Base-by-base conservation (phyloP, 2,113 vertebrate species). In the Psephotus haematonotus region DNA sequence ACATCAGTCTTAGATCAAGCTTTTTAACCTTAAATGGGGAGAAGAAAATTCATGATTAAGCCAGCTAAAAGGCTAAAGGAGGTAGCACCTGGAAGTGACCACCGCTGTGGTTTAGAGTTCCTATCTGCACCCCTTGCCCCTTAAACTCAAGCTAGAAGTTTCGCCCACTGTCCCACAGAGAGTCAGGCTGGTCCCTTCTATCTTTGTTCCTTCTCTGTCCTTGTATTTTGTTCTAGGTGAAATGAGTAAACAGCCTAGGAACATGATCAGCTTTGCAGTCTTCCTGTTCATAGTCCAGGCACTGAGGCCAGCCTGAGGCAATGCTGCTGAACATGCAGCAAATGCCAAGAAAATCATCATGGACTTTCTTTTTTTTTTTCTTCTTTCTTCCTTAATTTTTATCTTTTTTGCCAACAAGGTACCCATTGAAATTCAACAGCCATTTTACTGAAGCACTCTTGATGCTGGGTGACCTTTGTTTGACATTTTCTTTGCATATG, bases 381-480 rank as follows among this genome's bases (percentile, higher is more conserved):
- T 35, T 17, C 53, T 62, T 76, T 17, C 46, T 70, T 46, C 10
- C 27, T 55, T 59, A 1, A 3, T 64, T 47, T 68, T 60, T 43
- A 18, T 63, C 52, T 85, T 84, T 44, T 31, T 20, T 5, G 4
- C 41, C 35, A 92, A 41, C 63, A 55, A 92, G 80, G 62, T 53
- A 65, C 37, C 72, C 39, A 91, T 78, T 97, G 94, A 92, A 96
- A 95, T 97, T 90, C 96, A 84, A 9, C 43, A 62, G 60, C 27
- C 35, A 27, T 77, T 91, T 47, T 13, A 68, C 86, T 3, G 2
- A 46, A 91, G 53, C 74, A n/a, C 70, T 59, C 28, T 37, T 37
- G 85, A 94, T 94, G 94, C 85, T 33, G 77, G 13, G 60, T 91
- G 95, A 97, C 96, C 93, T 97, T 95, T 95, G 91, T 41, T 87